Conservation (phyloP, 2,888 invertebrate genomes). For the Mycalesis mineus region DNA sequence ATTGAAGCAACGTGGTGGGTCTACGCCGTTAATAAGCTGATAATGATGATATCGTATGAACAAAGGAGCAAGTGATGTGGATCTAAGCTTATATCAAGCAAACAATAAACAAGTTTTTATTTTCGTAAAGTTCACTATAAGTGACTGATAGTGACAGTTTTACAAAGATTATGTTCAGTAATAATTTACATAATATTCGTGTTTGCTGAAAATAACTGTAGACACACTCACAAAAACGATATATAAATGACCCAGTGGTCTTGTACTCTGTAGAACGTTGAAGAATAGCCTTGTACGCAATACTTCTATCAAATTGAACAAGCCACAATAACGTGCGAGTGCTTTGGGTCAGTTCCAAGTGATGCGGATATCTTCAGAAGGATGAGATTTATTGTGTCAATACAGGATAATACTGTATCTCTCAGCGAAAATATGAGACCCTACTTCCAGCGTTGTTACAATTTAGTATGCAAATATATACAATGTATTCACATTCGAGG, state of each 20-base stretch:
- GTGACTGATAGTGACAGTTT: no score
- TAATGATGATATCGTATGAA: no score
- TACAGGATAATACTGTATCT: slow-evolving; percentile 3
- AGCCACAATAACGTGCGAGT: background rate
- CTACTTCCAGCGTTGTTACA: background rate
- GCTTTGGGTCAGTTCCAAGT: slow-evolving; percentile 43
- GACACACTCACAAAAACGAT: no score
- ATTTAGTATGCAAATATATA: background rate
- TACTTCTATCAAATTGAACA: background rate
- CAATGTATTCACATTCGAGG: background rate
- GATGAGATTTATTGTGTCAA: slow-evolving; percentile 25
- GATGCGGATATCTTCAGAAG: slow-evolving; percentile 28
- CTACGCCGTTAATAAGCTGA: no score
- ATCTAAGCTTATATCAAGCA: no score
- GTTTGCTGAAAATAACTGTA: no score
- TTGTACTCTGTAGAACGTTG: background rate
- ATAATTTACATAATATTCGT: no score
- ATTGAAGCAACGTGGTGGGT: no score
- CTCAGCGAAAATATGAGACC: background rate
- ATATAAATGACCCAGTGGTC: background rate
- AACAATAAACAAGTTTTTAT: no score
- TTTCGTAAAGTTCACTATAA: no score
- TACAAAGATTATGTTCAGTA: no score
- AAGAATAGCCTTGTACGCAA: background rate
- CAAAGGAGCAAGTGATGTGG: no score